These are phyloP conservation scores for Pseudorhombus dupliciocellatus DNA, from an alignment of 2,113 vertebrate species.

Conservation along the genomic window DNA sequence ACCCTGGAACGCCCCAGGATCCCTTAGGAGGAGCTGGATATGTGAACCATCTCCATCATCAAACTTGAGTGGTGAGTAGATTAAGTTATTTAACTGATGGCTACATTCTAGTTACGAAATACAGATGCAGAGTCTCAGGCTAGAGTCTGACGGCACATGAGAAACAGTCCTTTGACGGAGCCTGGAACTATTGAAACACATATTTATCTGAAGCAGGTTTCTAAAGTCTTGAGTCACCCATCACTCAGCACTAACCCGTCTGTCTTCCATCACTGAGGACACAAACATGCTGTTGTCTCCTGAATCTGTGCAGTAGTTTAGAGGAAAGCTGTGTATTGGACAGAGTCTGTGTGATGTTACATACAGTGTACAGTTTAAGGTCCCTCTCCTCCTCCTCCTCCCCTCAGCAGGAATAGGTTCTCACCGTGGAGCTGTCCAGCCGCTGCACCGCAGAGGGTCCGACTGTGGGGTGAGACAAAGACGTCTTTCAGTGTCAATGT, in stretches of 20 bases:
- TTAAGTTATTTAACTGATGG: too few species aligned
- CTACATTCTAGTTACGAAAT: too few species aligned
- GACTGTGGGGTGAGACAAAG: slow-evolving; percentile 84
- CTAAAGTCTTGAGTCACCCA: too few species aligned
- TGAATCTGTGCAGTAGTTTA: background rate
- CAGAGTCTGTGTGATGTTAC: slow-evolving; percentile 72
- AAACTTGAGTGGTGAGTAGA: background rate
- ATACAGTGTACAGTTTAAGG: slow-evolving; percentile 82
- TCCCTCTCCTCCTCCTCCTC: slow-evolving; percentile 81
- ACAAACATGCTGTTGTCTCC: background rate
- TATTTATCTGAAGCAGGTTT: too few species aligned
- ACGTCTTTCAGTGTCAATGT: slow-evolving; percentile 16
- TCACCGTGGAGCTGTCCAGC: slow-evolving; percentile 98
- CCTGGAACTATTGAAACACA: too few species aligned
- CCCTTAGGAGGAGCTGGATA: background rate
- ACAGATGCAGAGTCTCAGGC: too few species aligned
- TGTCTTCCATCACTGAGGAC: too few species aligned
- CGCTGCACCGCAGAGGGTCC: slow-evolving; percentile 93
- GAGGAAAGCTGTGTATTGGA: slow-evolving; percentile 43
- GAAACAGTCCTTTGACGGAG: too few species aligned
- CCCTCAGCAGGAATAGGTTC: slow-evolving; percentile 99
- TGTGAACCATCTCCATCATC: background rate
- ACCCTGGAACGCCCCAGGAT: background rate
- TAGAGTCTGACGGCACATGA: too few species aligned
- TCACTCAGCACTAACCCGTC: too few species aligned